Percentiles rank a stretch among this genome's conserved stretches.
phyloP scores from a whole-genome alignment of 2,888 invertebrate species.

The Lasius platythorax region DNA sequence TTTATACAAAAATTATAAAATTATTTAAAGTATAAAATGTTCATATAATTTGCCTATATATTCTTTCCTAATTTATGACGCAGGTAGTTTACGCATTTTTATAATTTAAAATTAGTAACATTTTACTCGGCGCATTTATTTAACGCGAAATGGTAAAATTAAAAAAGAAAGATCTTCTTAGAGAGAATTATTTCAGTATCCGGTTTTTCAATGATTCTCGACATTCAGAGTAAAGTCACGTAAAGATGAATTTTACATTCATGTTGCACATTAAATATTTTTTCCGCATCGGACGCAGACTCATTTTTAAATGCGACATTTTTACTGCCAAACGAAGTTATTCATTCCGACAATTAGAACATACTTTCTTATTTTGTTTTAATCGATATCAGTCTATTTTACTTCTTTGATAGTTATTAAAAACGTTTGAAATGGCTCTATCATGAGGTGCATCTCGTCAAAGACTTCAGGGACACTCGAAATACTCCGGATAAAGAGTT shows the following conservation, averaged over 20 bases:
- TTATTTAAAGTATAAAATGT: not conserved
- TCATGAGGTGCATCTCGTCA: not conserved
- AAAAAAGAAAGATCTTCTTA: not conserved
- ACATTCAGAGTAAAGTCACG: slow-evolving; percentile 3
- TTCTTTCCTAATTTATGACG: not conserved
- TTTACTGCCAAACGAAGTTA: not conserved
- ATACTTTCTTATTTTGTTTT: slow-evolving; percentile 5
- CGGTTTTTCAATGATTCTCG: not conserved
- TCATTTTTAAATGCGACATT: not conserved
- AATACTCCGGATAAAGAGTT: slow-evolving; percentile 41
- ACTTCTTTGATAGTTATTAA: slow-evolving; percentile 22
- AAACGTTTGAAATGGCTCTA: slow-evolving; percentile 2
- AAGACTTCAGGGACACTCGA: slow-evolving; percentile 23
- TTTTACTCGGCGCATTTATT: not conserved
- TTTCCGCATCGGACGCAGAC: not conserved
- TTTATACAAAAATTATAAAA: not conserved
- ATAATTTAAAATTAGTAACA: not conserved
- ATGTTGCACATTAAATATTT: not conserved
- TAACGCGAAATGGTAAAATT: not conserved
- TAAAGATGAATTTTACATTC: not conserved
- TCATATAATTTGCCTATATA: not conserved
- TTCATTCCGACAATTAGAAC: slow-evolving; percentile 12
- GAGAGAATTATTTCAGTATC: slow-evolving; percentile 6
- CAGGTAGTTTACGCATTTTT: not conserved
- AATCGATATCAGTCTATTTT: slow-evolving; percentile 21